These are phyloP conservation scores for Acronicta alni DNA, from an alignment of 2,888 invertebrate species.

Conservation along the genomic window DNA sequence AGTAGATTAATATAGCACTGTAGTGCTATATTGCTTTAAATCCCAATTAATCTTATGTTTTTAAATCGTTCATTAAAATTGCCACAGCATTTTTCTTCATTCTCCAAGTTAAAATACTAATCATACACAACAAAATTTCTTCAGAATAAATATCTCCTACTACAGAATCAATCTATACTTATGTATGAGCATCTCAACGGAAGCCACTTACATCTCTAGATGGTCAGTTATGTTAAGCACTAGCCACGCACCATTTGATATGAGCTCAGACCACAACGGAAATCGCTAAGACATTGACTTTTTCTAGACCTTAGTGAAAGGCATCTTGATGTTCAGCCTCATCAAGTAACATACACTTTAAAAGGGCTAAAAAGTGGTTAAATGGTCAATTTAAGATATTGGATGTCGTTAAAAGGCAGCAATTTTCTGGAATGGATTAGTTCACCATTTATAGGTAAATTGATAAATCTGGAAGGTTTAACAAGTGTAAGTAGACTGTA, in stretches of 20 bases:
- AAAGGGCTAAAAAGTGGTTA: slow-evolving; percentile 51
- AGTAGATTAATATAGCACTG: no score
- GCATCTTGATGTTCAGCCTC: slow-evolving; percentile 59
- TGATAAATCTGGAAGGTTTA: slow-evolving; percentile 43
- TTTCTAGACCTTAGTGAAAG: slow-evolving; percentile 68
- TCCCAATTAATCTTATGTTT: no score
- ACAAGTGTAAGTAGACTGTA: slow-evolving; percentile 30
- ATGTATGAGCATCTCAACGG: slow-evolving; percentile 36
- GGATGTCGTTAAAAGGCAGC: slow-evolving; percentile 51
- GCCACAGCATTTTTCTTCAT: no score
- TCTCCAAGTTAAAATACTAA: neutral
- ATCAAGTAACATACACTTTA: slow-evolving; percentile 45
- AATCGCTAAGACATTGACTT: slow-evolving; percentile 73
- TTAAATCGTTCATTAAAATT: no score
- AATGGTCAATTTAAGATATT: slow-evolving; percentile 51
- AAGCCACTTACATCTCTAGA: slow-evolving; percentile 49
- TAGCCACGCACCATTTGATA: slow-evolving; percentile 55
- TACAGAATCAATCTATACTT: slow-evolving; percentile 14
- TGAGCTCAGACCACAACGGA: slow-evolving; percentile 73
- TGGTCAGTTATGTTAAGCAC: slow-evolving; percentile 54
- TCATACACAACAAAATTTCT: neutral
- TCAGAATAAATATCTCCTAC: slow-evolving; percentile 6
- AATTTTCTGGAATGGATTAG: slow-evolving; percentile 54
- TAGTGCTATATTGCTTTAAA: no score
- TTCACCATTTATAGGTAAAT: slow-evolving; percentile 43